Evolutionary conservation across 92 coral and sea anemone species (phyloP).

Genomic region (Porites divaricata): DNA sequence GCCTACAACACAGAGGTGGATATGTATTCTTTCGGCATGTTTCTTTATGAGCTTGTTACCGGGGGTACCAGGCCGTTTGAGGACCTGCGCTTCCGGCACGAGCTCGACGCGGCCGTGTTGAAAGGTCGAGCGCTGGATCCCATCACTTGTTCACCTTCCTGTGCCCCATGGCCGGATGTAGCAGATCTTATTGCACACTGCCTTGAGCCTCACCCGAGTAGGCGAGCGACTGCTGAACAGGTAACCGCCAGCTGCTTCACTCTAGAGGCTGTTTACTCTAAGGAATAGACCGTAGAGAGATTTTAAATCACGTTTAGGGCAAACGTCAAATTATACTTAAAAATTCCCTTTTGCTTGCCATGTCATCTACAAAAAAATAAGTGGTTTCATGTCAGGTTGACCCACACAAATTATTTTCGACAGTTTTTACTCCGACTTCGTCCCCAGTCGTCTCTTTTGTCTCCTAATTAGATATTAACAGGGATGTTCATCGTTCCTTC

Average conservation of each 20-base stretch:
- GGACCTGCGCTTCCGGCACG: conserved; percentile 89
- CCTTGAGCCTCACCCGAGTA: conserved; percentile 78
- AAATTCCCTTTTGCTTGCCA: too few relatives aligned
- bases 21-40: conserved; percentile 96
- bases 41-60: conserved; percentile 94
- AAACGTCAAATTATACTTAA: too few relatives aligned
- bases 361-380: too few relatives aligned
- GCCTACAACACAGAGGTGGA: conserved; percentile 92
- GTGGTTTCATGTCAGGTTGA: too few relatives aligned
- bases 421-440: too few relatives aligned
- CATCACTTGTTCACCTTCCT: conserved; percentile 67
- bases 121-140: conserved; percentile 94
- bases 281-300: too few relatives aligned
- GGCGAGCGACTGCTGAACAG: conserved; percentile 93
- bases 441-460: too few relatives aligned
- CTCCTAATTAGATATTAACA: too few relatives aligned
- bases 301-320: too few relatives aligned
- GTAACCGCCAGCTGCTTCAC: conserved; percentile 28
- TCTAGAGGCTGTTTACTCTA: too few relatives aligned
- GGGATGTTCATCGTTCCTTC: too few relatives aligned
- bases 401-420: too few relatives aligned
- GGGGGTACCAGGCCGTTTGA: conserved; percentile 95
- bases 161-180: conserved; percentile 98
- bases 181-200: conserved; percentile 87
- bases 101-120: conserved; percentile 94